Evolutionary conservation across 2,113 vertebrate genomes (phyloP), one percentile per base, ranked within the genome.

Genomic region (Phycodurus eques): DNA sequence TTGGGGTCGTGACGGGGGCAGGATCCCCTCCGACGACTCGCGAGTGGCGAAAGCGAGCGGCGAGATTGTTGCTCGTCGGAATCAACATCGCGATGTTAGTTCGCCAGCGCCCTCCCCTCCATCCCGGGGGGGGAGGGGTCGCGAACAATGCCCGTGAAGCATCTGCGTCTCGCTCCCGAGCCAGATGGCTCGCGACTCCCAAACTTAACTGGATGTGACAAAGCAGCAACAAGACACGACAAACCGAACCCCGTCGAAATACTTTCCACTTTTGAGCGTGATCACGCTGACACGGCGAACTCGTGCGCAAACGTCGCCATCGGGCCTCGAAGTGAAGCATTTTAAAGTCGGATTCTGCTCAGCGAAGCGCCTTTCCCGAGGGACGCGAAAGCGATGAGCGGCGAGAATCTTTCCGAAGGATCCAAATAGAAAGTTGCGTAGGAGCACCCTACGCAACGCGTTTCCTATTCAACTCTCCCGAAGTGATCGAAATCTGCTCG

Each of bases 71-170:
- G 17, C 17, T 17, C 5, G 10, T 20, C 17, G 19, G 49, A 53
- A 53, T 53, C 4, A 31, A 27, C n/a, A 31, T 60, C 33, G 57
- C 33, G 31, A 27, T 1, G 27, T 27, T 27, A 27, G 27, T n/a
- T n/a, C n/a, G n/a, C 27, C 27, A 27, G 27, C 27, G 27, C 27
- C 1, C 27, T 27, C 27, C 27, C 27, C 53, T 56, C 53, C 3
- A 5, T 31, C 44, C 44, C 44, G 43, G 64, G 64, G 64, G 64
- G 64, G 64, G 14, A 31, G 64, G 64, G 64, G 44, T 8, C 31
- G 64, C 64, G 87, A 91, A 93, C 92, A 92, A 93, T 91, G 86
- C 84, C 81, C 33, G 77, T 82, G 69, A 78, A 78, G 85, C 88
- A 89, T 90, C 88, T 92, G 90, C 85, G 88, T 90, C 90, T 79